Evolutionary conservation across 1,140 invertebrate species (phyloP).

Genomic region (Megathymus violae): DNA sequence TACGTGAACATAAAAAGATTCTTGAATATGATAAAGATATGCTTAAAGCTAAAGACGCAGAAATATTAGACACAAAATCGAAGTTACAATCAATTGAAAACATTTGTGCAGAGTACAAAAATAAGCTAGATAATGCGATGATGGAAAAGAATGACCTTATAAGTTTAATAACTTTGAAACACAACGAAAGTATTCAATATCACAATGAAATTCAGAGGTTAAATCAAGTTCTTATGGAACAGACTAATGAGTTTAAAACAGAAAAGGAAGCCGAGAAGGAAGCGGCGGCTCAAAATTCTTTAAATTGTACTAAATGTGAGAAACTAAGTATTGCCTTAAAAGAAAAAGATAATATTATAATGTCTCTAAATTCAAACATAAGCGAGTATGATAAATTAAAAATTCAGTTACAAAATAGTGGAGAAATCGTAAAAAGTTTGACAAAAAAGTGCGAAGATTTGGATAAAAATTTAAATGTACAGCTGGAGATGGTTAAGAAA

Average conservation of each 20-base stretch:
- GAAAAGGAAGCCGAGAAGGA: slow-evolving; percentile 83
- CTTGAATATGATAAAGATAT: slow-evolving; percentile 29
- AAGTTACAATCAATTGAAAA: slow-evolving; percentile 57
- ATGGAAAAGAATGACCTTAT: slow-evolving; percentile 91
- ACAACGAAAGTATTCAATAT: slow-evolving; percentile 92
- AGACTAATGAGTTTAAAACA: slow-evolving; percentile 81
- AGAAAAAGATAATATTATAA: slow-evolving; percentile 74
- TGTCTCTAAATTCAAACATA: slow-evolving; percentile 59
- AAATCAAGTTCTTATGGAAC: slow-evolving; percentile 83
- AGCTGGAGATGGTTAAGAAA: slow-evolving; percentile 83
- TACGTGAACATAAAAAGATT: too few relatives aligned
- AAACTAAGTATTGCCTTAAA: slow-evolving; percentile 55
- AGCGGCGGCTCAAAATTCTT: slow-evolving; percentile 60
- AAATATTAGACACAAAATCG: slow-evolving; percentile 54
- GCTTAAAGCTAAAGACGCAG: slow-evolving; percentile 48
- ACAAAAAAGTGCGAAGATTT: slow-evolving; percentile 86
- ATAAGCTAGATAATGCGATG: slow-evolving; percentile 67
- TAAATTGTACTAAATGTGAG: slow-evolving; percentile 64
- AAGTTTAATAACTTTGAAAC: slow-evolving; percentile 90
- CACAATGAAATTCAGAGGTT: slow-evolving; percentile 92
- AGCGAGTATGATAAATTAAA: slow-evolving; percentile 52
- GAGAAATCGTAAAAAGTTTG: slow-evolving; percentile 51
- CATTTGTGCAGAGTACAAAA: slow-evolving; percentile 61
- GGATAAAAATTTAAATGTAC: slow-evolving; percentile 84
- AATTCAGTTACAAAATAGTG: slow-evolving; percentile 52